Conservation (phyloP, 2,797 vertebrate genomes). For the Pseudocheirus occidentalis region DNA sequence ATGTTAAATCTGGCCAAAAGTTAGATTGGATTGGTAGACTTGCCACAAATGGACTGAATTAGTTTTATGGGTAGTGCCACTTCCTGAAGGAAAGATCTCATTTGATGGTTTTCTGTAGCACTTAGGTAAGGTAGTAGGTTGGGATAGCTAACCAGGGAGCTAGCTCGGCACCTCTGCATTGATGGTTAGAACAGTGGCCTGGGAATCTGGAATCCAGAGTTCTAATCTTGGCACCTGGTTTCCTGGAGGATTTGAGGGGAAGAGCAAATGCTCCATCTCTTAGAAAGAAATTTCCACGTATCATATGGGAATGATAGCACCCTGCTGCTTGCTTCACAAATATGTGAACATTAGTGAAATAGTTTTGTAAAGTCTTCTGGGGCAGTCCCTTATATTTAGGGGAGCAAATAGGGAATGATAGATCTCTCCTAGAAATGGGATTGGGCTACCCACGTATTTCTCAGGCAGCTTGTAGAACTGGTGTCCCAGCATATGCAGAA, state of each 20-base stretch:
- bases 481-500: neutral
- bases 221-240: neutral
- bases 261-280: constrained; percentile 18
- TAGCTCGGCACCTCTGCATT: neutral
- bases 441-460: neutral
- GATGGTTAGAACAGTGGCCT: neutral
- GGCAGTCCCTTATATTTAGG: neutral
- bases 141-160: neutral
- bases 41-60: neutral
- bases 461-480: constrained; percentile 11
- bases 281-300: constrained; percentile 17
- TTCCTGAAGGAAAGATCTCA: neutral
- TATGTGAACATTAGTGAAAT: constrained; percentile 5
- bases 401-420: neutral
- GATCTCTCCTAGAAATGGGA: constrained; percentile 38
- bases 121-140: neutral
- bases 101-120: neutral
- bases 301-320: constrained; percentile 19
- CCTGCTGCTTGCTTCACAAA: constrained; percentile 30
- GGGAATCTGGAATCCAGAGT: constrained; percentile 13
- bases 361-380: constrained; percentile 20
- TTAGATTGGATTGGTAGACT: neutral
- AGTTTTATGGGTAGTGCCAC: neutral
- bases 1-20: neutral
- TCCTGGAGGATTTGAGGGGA: neutral